Evolutionary conservation across 2,888 invertebrate species (phyloP).

Genomic region (Scrobipalpa costella): DNA sequence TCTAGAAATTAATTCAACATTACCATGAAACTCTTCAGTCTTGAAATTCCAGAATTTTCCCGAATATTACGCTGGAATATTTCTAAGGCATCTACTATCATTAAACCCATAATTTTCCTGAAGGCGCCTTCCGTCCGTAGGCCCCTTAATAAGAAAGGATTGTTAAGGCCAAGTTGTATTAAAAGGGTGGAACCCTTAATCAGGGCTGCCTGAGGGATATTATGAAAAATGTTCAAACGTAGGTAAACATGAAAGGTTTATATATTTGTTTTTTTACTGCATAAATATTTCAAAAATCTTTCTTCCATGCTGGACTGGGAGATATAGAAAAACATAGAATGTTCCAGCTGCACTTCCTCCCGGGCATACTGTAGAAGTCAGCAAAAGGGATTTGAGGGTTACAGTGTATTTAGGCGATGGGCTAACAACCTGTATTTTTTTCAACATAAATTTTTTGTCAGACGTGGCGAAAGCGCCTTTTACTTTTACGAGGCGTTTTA

Average conservation of each 20-base stretch:
- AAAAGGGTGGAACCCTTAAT: constrained; percentile 19
- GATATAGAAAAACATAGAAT: no score
- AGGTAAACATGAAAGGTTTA: no score
- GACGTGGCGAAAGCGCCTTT: no score
- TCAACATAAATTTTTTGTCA: no score
- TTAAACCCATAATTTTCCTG: constrained; percentile 21
- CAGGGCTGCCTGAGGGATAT: constrained; percentile 9
- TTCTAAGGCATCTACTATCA: constrained; percentile 12
- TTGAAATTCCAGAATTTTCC: not conserved
- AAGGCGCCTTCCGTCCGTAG: constrained; percentile 10
- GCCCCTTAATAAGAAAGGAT: constrained; percentile 25
- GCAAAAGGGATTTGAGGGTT: no score
- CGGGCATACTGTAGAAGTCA: no score
- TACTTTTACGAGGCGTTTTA: no score
- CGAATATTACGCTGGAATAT: not conserved
- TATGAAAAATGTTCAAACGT: not conserved
- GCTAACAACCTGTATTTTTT: no score
- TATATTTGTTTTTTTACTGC: not conserved
- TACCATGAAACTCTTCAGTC: not conserved
- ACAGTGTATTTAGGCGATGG: no score
- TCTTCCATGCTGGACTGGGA: no score
- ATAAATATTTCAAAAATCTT: no score
- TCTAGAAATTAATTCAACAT: not conserved
- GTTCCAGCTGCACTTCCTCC: no score
- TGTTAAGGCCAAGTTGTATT: constrained; percentile 25